Conservation (phyloP, 2,888 invertebrate species). For the Gymnoscelis rufifasciata region DNA sequence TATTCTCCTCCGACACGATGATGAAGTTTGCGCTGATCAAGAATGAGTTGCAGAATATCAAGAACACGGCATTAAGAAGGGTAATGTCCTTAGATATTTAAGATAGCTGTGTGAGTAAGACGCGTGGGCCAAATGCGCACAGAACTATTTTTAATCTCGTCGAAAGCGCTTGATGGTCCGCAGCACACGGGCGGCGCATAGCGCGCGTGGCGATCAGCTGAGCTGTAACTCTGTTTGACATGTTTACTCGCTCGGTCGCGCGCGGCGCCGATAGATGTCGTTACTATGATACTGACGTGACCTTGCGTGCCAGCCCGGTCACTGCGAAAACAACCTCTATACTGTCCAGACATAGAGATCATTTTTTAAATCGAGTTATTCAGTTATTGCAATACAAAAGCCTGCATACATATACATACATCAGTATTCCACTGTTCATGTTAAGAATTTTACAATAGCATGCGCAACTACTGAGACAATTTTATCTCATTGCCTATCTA, state of each 20-base stretch:
- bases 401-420: no score
- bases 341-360: not conserved
- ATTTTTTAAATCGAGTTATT: no score
- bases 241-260: constrained; percentile 64
- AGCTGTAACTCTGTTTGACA: constrained; percentile 68
- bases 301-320: constrained; percentile 31
- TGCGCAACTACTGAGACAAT: not conserved
- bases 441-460: not conserved
- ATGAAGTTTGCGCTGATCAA: constrained; percentile 98
- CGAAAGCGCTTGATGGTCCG: constrained; percentile 52
- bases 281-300: constrained; percentile 35
- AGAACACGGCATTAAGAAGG: constrained; percentile 97
- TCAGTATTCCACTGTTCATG: not conserved
- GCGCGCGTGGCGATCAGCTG: constrained; percentile 73
- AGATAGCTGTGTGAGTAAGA: constrained; percentile 54
- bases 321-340: constrained; percentile 17
- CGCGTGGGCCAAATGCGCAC: constrained; percentile 71
- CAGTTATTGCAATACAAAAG: no score
- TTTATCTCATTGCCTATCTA: constrained; percentile 16
- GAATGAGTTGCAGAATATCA: constrained; percentile 98
- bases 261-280: constrained; percentile 64
- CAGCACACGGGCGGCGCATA: constrained; percentile 38
- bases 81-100: constrained; percentile 83
- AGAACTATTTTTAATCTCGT: constrained; percentile 71
- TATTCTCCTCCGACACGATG: constrained; percentile 97